Evolutionary conservation across 2,797 vertebrate genomes (phyloP), one percentile per base, ranked within the genome.

Genomic region (Phaenicophaeus curvirostris): DNA sequence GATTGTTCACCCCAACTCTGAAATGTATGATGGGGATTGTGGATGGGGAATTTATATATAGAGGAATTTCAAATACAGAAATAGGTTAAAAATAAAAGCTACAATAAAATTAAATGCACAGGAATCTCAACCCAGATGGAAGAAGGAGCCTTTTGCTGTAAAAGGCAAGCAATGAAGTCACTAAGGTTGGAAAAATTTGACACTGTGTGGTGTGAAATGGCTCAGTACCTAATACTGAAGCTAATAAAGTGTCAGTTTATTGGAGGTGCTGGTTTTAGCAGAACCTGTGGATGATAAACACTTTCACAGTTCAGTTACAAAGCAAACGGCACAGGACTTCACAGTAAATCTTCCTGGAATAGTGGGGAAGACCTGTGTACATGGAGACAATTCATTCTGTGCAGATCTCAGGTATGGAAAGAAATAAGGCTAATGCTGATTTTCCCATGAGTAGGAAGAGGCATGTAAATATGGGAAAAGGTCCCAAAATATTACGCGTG

Each of bases 401-500:
- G 10, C 24, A 48, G 72, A 66, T 62, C 8, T 62, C 11, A 46
- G 3, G 9, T 53, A 3, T 8, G 78, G 41, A 30, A 65, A 59
- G 7, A 10, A 31, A 17, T 23, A 37, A 12, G 3, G 8, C 8
- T 28, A 30, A 5, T 53, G 9, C 5, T 39, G 5, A 28, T 65
- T n/a, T 75, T 72, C 4, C 3, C 5, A 81, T 44, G 28, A 90
- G 14, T 28, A 80, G 31, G 15, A 74, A 59, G 5, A 8, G 11
- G 3, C 7, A 6, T 85, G 61, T 7, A 51, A 54, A 41, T 59
- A 51, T 5, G 0, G 15, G 74, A 6, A 21, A 13, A 21, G 24
- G 2, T 11, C 46, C 0, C 2, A 4, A 16, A 57, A 16, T 2
- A 2, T 8, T 4, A 10, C 3, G 7, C 1, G 1, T 0, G 0